Evolutionary conservation across 2,888 invertebrate genomes (phyloP), one percentile per base, ranked within the genome.

Genomic region (Ornithoptera priamus): DNA sequence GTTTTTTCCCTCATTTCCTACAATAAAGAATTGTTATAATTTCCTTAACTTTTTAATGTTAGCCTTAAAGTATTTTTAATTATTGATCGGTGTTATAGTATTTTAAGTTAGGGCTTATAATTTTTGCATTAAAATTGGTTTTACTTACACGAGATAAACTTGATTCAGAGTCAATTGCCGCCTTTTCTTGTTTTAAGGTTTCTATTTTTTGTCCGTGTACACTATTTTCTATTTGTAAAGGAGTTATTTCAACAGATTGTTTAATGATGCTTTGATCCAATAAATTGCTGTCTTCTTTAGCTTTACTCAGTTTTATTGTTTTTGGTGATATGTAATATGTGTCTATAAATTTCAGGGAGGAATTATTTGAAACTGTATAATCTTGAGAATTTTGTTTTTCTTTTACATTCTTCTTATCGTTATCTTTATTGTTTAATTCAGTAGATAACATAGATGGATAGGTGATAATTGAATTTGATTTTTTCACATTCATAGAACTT

Each of bases 401-500:
- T 58, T 67, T 77, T 71, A 65, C 69, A 65, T 63, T 72, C 68
- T 72, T 72, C 72, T 60, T 30, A 4, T 76, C 76, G 59, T 79
- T 74, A 22, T 78, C 75, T 68, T 69, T 65, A 36, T 75, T 68
- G 64, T 63, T 69, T 24, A 71, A 67, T 65, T 77, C 75, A 72
- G 71, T 82, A 20, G 78, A 75, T 36, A 76, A 76, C 60, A 71
- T 75, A 22, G 83, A 78, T 68, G 88, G 86, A 73, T 89, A 88
- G 12, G 87, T 88, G 61, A 88, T 85, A 56, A 88, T 80, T 17
- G 83, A 79, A 76, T 82, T 81, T 15, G 84, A 84, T 71, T 78
- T 75, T 56, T 78, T 79, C 24, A 74, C 72, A 67, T 77, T 76
- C 17, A 75, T 15, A 7, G 36, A 62, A 66, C 17, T 62, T 8